phyloP scores from a whole-genome alignment of 2,797 vertebrate species.

The Anabacerthia variegaticeps region DNA sequence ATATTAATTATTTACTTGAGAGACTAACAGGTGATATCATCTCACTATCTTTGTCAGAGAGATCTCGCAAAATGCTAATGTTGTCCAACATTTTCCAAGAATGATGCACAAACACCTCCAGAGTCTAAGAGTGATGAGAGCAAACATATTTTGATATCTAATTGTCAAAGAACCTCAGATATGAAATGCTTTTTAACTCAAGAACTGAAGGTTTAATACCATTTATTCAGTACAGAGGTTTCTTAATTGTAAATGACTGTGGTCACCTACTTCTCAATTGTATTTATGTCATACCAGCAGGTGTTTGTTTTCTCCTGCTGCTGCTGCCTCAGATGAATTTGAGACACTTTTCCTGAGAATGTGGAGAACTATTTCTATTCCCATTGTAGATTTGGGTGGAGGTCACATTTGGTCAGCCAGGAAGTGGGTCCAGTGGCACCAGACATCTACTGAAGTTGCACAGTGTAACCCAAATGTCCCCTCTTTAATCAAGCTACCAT shows the following conservation, averaged over 20 bases:
- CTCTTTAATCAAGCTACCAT: background rate
- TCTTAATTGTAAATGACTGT: background rate
- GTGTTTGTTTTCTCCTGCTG: background rate
- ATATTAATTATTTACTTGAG: background rate
- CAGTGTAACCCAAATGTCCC: background rate
- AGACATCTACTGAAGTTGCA: background rate
- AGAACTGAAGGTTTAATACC: background rate
- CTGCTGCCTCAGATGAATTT: background rate
- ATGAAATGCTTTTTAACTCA: background rate
- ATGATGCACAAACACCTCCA: background rate
- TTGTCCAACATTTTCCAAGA: background rate
- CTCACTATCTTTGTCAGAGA: background rate
- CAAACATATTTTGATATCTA: background rate
- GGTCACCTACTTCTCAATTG: background rate
- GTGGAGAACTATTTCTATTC: background rate
- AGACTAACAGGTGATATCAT: background rate
- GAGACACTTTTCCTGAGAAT: background rate
- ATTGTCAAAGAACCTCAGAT: background rate
- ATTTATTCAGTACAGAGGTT: background rate
- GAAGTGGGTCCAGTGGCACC: background rate
- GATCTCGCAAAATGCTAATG: background rate
- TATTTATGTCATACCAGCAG: background rate
- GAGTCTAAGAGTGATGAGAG: background rate
- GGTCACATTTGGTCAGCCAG: background rate
- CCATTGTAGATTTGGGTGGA: background rate